Conservation (phyloP, 2,113 vertebrate genomes). For the Dasyornis broadbenti region DNA sequence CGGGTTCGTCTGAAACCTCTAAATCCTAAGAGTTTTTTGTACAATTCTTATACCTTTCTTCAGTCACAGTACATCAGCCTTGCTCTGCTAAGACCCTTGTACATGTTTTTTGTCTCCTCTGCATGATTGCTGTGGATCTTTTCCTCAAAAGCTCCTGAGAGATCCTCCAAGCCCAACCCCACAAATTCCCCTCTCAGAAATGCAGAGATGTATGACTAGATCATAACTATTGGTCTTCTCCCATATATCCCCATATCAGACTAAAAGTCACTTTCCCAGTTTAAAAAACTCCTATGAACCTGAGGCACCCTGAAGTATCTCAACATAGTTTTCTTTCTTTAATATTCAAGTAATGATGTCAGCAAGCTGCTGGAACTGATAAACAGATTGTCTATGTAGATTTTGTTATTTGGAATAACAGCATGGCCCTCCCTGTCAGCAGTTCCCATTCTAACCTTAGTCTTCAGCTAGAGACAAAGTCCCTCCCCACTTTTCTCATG, state of each 20-base stretch:
- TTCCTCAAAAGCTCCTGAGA: not conserved
- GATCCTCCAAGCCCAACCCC: not conserved
- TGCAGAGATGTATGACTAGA: not conserved
- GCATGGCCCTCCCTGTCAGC: not conserved
- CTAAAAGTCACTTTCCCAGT: not conserved
- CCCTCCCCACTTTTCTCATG: fast-evolving
- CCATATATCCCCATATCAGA: not conserved
- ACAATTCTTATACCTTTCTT: not conserved
- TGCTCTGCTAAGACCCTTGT: not conserved
- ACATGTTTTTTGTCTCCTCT: fast-evolving
- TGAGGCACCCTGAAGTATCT: not conserved
- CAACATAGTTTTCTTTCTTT: not conserved
- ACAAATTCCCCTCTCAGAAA: not conserved
- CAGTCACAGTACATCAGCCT: not conserved
- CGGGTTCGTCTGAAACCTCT: not conserved
- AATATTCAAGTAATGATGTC: not conserved
- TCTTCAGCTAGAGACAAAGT: not conserved
- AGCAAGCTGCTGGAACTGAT: not conserved
- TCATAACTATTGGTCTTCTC: not conserved
- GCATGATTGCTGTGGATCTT: not conserved
- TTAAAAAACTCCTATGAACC: not conserved
- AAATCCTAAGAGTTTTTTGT: not conserved
- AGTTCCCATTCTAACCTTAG: not conserved
- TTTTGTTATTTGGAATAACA: not conserved
- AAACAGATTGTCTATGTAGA: not conserved